Evolutionary conservation across 2,888 invertebrate species (phyloP).

Genomic region (Meliscaeva auricollis): DNA sequence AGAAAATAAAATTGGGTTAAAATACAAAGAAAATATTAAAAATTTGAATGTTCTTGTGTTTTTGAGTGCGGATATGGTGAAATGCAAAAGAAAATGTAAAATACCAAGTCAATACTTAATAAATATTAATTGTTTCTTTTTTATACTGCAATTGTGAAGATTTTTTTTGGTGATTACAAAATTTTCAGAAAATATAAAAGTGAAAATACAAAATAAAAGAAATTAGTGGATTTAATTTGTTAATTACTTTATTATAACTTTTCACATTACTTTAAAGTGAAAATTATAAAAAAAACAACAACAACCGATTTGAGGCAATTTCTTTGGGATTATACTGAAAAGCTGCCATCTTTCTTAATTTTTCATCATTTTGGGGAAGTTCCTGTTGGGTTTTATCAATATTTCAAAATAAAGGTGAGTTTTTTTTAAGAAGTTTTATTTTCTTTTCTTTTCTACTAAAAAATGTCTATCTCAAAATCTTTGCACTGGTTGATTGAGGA

Average conservation of each 20-base stretch:
- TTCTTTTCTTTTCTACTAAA: not conserved
- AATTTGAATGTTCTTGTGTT: not conserved
- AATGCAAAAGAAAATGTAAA: too few relatives aligned
- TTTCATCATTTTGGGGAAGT: not conserved
- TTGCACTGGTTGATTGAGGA: too few relatives aligned
- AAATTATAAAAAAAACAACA: not conserved
- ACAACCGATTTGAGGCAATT: not conserved
- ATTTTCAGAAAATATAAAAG: not conserved
- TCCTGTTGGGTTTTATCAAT: not conserved
- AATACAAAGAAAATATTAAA: conserved; percentile 25
- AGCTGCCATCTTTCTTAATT: not conserved
- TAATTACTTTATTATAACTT: not conserved
- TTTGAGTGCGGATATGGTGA: not conserved
- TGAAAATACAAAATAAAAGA: conserved; percentile 3
- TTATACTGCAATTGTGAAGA: too few relatives aligned
- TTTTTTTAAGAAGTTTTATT: not conserved
- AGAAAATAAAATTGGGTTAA: conserved; percentile 1
- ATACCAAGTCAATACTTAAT: too few relatives aligned
- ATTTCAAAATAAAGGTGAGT: not conserved
- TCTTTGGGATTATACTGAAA: conserved; percentile 16
- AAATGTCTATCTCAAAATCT: too few relatives aligned
- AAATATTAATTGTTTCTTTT: too few relatives aligned
- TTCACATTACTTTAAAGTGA: not conserved
- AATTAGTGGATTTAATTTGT: not conserved
- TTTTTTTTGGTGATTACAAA: too few relatives aligned